Evolutionary conservation across 2,797 vertebrate genomes (phyloP), one percentile per base, ranked within the genome.

Genomic region (Lateolabrax maculatus): DNA sequence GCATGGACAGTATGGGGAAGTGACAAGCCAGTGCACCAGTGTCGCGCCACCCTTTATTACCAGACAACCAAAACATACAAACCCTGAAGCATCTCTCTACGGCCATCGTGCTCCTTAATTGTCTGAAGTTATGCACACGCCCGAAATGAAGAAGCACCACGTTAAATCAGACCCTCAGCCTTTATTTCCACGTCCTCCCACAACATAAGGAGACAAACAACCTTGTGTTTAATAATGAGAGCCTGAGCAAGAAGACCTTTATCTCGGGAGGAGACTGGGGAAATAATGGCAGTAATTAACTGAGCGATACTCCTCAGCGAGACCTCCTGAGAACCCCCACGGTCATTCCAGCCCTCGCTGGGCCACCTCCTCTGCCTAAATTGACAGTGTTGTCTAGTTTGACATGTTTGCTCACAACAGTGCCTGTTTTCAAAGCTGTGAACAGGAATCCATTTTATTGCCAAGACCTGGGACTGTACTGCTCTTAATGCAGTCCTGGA

Each of bases 201-300:
- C 80, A 29, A 58, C 77, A 65, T 23, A 46, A 60, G 70, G 69
- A 84, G 57, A 83, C 76, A 90, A 90, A 91, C 75, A 89, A 68
- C 79, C 39, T 72, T 21, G 66, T 75, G 80, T 83, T 87, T 90
- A 86, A 81, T 87, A 85, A 89, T 67, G 74, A 72, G 75, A 78
- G 75, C 39, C 39, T 0, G 19, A 46, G 75, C 75, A 60, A 70
- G 67, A 67, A 71, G 67, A 75, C 79, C 84, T 80, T 85, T 75
- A 84, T 86, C 71, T 81, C 46, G 1, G 77, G 78, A 78, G 73
- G 75, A 84, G 87, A 79, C 86, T 49, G 44, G 61, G 71, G 75
- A 84, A 91, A 88, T 89, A 90, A 91, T 86, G 61, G 76, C 78
- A 85, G 75, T 89, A 89, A 92, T 93, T 91, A 91, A 87, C 75